Percentiles rank a stretch among this genome's conserved stretches.
Evolutionary conservation across 2,888 invertebrate species (phyloP).

Genomic region (Acleris holmiana): DNA sequence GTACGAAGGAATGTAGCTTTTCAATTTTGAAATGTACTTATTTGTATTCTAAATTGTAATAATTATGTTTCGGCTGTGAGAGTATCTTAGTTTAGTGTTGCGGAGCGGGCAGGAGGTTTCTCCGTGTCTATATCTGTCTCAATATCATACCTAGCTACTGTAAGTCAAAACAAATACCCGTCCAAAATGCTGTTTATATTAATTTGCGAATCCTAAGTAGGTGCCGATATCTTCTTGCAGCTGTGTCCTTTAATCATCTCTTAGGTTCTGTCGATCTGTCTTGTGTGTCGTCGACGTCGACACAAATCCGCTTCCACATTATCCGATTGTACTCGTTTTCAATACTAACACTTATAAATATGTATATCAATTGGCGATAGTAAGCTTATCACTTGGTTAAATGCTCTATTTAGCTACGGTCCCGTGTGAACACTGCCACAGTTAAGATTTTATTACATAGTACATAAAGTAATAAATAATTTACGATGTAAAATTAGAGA

Average conservation of each 20-base stretch:
- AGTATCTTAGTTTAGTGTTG: constrained; percentile 65
- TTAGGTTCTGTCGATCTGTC: background rate
- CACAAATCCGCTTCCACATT: constrained; percentile 4
- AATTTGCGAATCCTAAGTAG: constrained; percentile 22
- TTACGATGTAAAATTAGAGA: constrained; percentile 28
- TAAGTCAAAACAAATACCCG: constrained; percentile 58
- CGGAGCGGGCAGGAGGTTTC: constrained; percentile 38
- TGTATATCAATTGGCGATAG: constrained; percentile 12
- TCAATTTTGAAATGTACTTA: constrained; percentile 42
- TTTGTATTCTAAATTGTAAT: constrained; percentile 60
- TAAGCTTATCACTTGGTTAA: constrained; percentile 11
- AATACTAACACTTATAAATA: constrained; percentile 6
- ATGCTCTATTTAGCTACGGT: constrained; percentile 20
- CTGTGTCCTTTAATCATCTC: constrained; percentile 7
- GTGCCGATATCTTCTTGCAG: constrained; percentile 6
- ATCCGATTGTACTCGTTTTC: constrained; percentile 8
- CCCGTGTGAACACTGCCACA: constrained; percentile 27
- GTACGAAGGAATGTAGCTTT: constrained; percentile 27
- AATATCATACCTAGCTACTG: constrained; percentile 46
- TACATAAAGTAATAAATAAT: constrained; percentile 25
- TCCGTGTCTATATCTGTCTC: constrained; percentile 48
- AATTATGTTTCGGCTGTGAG: constrained; percentile 77
- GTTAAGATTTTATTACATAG: constrained; percentile 25
- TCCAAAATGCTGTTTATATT: constrained; percentile 52
- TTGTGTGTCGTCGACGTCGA: constrained; percentile 6